Conservation (phyloP, 2,113 vertebrate genomes). For the Balaenoptera acutorostrata region DNA sequence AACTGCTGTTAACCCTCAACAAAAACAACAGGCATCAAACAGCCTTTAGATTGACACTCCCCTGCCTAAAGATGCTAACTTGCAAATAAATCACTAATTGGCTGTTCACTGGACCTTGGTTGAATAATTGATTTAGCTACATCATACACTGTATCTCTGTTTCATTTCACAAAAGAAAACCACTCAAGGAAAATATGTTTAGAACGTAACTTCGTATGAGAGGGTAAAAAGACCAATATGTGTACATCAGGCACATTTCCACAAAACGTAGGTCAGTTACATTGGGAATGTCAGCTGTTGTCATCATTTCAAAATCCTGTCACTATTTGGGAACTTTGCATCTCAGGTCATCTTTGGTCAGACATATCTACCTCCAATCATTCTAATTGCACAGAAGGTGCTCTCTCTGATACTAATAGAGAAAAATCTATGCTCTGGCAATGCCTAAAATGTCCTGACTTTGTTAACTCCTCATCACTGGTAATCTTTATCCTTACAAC, state of each 20-base stretch:
- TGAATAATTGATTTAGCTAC: neutral
- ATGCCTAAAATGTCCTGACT: neutral
- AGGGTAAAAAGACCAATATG: neutral
- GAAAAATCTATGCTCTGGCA: neutral
- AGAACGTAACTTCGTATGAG: neutral
- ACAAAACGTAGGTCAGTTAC: neutral
- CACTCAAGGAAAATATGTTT: neutral
- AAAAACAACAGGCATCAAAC: neutral
- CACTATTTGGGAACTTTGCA: neutral
- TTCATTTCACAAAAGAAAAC: slow-evolving; percentile 19
- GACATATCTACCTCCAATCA: neutral
- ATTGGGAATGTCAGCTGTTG: neutral
- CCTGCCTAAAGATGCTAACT: neutral
- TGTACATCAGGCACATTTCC: neutral
- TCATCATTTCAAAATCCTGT: neutral
- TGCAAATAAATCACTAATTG: neutral
- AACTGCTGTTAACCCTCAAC: neutral
- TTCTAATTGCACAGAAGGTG: neutral
- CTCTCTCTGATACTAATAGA: neutral
- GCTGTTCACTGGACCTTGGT: neutral
- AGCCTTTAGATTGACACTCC: neutral
- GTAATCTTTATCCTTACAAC: neutral
- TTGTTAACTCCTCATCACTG: neutral
- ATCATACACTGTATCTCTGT: neutral
- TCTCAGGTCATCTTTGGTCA: neutral